phyloP scores from a whole-genome alignment of 1,140 invertebrate genomes.

The Coelopa frigida region DNA sequence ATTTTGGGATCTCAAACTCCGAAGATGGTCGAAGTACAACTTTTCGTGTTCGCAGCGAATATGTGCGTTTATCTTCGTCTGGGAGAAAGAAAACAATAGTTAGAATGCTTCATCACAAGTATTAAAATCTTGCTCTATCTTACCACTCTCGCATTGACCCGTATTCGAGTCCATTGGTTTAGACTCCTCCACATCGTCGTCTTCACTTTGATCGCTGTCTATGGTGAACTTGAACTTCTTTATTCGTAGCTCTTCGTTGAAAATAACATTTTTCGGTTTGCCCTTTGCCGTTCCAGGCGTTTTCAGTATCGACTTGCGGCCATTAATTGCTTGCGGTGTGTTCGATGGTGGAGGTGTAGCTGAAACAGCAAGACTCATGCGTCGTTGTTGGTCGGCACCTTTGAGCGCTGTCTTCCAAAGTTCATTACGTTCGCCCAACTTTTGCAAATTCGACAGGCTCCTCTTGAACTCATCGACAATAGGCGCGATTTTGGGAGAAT shows the following conservation, averaged over 20 bases:
- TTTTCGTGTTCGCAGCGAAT: slow-evolving; percentile 21
- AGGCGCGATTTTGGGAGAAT: neutral
- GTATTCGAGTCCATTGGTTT: slow-evolving; percentile 13
- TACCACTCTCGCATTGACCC: neutral
- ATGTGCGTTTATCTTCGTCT: slow-evolving; percentile 9
- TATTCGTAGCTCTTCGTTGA: slow-evolving; percentile 38
- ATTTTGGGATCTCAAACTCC: slow-evolving; percentile 11
- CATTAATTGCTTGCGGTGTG: neutral
- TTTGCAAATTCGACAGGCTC: neutral
- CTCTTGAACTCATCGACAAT: neutral
- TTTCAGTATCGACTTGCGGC: slow-evolving; percentile 30
- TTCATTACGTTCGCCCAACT: neutral
- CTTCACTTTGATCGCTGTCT: slow-evolving; percentile 19
- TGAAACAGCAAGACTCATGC: too few relatives aligned
- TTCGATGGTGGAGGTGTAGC: neutral
- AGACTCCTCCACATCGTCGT: slow-evolving; percentile 14
- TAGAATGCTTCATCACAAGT: neutral
- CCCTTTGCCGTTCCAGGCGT: slow-evolving; percentile 31
- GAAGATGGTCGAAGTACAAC: slow-evolving; percentile 22
- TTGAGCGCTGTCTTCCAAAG: neutral
- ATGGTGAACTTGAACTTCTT: slow-evolving; percentile 29
- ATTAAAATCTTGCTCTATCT: neutral
- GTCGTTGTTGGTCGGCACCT: too few relatives aligned
- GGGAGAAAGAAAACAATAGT: neutral
- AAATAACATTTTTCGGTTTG: slow-evolving; percentile 23